These are phyloP conservation scores for Noctua janthina DNA, from an alignment of 2,888 invertebrate genomes.

Conservation along the genomic window DNA sequence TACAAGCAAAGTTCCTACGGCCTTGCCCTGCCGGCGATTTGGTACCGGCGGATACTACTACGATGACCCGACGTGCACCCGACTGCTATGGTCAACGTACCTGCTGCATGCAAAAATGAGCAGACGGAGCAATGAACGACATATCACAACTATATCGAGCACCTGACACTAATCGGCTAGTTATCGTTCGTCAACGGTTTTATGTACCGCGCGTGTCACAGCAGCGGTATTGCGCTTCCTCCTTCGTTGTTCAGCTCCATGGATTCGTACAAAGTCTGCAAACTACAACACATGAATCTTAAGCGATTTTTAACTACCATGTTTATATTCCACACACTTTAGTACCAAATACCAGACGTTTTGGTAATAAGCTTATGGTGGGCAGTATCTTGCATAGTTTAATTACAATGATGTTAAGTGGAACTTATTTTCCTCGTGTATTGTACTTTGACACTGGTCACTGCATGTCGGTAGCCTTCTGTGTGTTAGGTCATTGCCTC, in stretches of 20 bases:
- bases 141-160: constrained; percentile 46
- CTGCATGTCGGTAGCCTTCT: constrained; percentile 53
- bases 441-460: constrained; percentile 73
- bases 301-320: constrained; percentile 64
- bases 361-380: constrained; percentile 55
- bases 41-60: constrained; percentile 34
- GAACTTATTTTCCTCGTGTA: constrained; percentile 73
- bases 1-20: constrained; percentile 57
- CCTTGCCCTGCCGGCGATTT: constrained; percentile 61
- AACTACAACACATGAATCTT: constrained; percentile 69
- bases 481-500: constrained; percentile 73
- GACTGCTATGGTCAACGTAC: constrained; percentile 17
- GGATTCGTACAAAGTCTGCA: constrained; percentile 63
- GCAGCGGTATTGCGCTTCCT: constrained; percentile 65
- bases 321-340: constrained; percentile 69
- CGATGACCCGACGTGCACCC: constrained; percentile 22
- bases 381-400: constrained; percentile 61
- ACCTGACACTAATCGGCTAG: constrained; percentile 46
- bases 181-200: constrained; percentile 59
- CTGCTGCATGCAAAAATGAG: constrained; percentile 44
- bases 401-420: constrained; percentile 69
- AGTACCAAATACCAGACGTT: constrained; percentile 68
- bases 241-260: constrained; percentile 72
- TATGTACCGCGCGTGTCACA: constrained; percentile 67
- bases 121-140: constrained; percentile 62